Evolutionary conservation across 2,113 vertebrate genomes (phyloP).

Genomic region (Atherinomorus stipes): DNA sequence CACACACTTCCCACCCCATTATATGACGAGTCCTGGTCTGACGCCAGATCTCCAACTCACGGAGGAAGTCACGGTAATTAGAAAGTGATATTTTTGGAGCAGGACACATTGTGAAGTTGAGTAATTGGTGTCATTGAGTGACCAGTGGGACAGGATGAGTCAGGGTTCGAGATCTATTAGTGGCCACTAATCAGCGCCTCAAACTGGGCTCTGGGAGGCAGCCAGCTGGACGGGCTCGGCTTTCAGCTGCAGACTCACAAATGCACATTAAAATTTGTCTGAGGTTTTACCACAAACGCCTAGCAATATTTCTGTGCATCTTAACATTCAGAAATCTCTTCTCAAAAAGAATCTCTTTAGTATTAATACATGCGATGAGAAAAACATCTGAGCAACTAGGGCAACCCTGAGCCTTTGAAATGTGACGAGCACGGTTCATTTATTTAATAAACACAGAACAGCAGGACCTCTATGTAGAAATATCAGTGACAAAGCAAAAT

Average conservation of each 20-base stretch:
- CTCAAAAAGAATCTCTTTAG: conserved; percentile 31
- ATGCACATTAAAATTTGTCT: background rate
- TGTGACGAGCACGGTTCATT: conserved; percentile 53
- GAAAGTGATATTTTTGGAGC: conserved; percentile 66
- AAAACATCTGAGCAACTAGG: conserved; percentile 44
- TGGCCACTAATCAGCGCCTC: conserved; percentile 61
- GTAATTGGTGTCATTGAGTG: conserved; percentile 69
- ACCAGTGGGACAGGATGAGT: conserved; percentile 66
- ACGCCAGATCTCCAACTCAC: conserved; percentile 19
- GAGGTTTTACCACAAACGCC: background rate
- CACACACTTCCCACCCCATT: background rate
- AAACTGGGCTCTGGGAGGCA: conserved; percentile 45
- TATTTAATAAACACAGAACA: conserved; percentile 47
- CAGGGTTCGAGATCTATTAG: conserved; percentile 71
- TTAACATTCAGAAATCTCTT: conserved; percentile 17
- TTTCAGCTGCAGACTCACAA: conserved; percentile 13
- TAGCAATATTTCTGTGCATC: background rate
- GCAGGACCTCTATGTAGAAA: background rate
- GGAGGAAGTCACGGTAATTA: conserved; percentile 57
- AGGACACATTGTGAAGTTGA: conserved; percentile 61
- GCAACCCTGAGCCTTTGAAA: conserved; percentile 51
- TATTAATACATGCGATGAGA: conserved; percentile 40
- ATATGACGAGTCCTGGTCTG: background rate
- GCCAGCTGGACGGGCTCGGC: conserved; percentile 50
- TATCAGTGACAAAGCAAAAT: conserved; percentile 25